These are phyloP conservation scores for Alectoris magna DNA, from an alignment of 2,797 vertebrate species.

Conservation along the genomic window DNA sequence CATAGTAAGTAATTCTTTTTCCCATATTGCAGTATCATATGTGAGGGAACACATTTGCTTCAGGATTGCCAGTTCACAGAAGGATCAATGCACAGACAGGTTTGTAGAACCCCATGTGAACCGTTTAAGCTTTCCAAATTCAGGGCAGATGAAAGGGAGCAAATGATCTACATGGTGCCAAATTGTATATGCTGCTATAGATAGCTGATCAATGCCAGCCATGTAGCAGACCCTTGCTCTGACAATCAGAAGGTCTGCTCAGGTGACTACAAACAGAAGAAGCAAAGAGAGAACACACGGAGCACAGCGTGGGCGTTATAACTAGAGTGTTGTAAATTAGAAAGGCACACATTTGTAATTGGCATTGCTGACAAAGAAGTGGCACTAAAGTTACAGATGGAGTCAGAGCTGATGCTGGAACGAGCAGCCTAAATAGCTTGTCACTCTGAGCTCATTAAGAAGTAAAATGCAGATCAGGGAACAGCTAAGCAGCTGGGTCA, in stretches of 20 bases:
- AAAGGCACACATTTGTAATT: constrained; percentile 80
- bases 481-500: constrained; percentile 81
- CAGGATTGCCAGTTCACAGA: constrained; percentile 67
- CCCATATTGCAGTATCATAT: constrained; percentile 69
- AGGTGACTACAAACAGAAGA: constrained; percentile 69
- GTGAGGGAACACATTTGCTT: constrained; percentile 71
- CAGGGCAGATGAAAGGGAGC: constrained; percentile 55
- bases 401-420: constrained; percentile 81
- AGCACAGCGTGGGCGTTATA: constrained; percentile 74
- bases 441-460: constrained; percentile 81
- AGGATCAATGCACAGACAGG: constrained; percentile 64
- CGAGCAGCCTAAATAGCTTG: constrained; percentile 80
- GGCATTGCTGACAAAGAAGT: constrained; percentile 80
- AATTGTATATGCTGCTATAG: constrained; percentile 51
- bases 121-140: constrained; percentile 60
- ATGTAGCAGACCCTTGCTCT: constrained; percentile 61
- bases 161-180: constrained; percentile 41
- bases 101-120: constrained; percentile 54
- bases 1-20: constrained; percentile 71
- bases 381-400: constrained; percentile 81
- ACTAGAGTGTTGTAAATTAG: constrained; percentile 76
- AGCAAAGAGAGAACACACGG: constrained; percentile 71
- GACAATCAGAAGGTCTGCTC: constrained; percentile 62
- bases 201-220: constrained; percentile 62
- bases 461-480: constrained; percentile 81